Conservation (phyloP, 2,888 invertebrate species). For the Gymnocheta viridis region DNA sequence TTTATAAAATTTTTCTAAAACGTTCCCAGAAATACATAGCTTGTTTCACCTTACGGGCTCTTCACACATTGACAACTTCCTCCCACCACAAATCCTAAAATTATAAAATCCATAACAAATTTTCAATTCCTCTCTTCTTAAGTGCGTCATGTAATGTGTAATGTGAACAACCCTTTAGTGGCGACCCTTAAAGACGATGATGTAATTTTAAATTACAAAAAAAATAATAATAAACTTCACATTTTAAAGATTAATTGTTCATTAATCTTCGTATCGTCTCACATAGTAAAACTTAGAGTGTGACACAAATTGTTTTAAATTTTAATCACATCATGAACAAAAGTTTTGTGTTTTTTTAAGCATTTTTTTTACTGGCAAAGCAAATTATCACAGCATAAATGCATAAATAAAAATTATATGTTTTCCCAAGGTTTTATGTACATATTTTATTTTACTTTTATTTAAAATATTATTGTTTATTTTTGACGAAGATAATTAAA, state of each 20-base stretch:
- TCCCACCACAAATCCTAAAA: too few relatives aligned
- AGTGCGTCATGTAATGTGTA: too few relatives aligned
- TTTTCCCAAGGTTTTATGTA: slow-evolving; percentile 14
- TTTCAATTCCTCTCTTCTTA: too few relatives aligned
- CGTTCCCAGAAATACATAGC: too few relatives aligned
- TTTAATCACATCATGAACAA: neutral
- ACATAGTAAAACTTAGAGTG: neutral
- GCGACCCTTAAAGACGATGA: neutral
- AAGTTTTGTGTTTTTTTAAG: neutral
- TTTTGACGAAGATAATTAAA: slow-evolving; percentile 17
- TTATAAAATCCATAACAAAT: too few relatives aligned
- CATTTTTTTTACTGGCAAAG: slow-evolving; percentile 33
- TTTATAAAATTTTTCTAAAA: too few relatives aligned
- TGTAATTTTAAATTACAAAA: neutral
- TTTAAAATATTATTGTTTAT: slow-evolving; percentile 33
- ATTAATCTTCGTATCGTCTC: neutral
- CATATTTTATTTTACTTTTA: neutral
- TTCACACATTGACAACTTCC: too few relatives aligned
- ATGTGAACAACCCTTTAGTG: too few relatives aligned
- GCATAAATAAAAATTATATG: slow-evolving; percentile 14
- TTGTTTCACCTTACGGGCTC: too few relatives aligned
- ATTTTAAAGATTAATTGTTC: neutral
- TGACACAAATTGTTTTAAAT: neutral
- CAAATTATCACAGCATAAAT: slow-evolving; percentile 46
- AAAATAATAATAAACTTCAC: neutral